Conservation (phyloP, 2,113 vertebrate species). For the Dromaius novaehollandiae region DNA sequence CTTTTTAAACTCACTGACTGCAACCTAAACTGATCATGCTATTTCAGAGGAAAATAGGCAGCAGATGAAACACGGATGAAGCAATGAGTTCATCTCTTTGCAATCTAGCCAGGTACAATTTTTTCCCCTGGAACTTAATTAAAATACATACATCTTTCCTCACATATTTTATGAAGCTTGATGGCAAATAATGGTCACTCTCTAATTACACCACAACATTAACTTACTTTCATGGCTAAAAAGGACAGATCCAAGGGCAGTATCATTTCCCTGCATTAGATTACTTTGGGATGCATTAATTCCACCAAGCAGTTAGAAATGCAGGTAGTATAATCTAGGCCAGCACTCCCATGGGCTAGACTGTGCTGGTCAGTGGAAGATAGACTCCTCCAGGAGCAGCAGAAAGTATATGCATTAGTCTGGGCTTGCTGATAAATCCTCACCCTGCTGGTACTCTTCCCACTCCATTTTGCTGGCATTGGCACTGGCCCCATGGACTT, state of each 20-base stretch:
- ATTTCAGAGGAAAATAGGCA: conserved; percentile 41
- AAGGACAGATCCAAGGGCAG: conserved; percentile 6
- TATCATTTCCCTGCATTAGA: rapidly evolving
- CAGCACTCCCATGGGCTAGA: background rate
- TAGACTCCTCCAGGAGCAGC: background rate
- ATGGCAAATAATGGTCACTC: background rate
- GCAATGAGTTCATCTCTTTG: conserved; percentile 17
- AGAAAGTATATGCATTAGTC: background rate
- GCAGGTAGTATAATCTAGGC: background rate
- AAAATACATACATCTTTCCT: conserved; percentile 16
- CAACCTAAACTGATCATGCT: conserved; percentile 10
- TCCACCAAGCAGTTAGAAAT: background rate
- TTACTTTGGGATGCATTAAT: background rate
- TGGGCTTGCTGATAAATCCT: background rate
- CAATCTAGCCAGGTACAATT: conserved; percentile 14
- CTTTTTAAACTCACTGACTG: background rate
- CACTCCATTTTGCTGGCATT: background rate
- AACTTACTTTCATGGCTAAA: background rate
- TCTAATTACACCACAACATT: background rate
- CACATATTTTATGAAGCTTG: conserved; percentile 1
- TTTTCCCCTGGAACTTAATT: background rate
- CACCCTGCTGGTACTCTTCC: background rate
- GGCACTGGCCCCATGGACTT: background rate
- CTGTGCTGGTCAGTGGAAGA: background rate
- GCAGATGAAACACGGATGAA: background rate